phyloP scores from a whole-genome alignment of 2,797 vertebrate genomes.

The Tenualosa thibaudeaui region DNA sequence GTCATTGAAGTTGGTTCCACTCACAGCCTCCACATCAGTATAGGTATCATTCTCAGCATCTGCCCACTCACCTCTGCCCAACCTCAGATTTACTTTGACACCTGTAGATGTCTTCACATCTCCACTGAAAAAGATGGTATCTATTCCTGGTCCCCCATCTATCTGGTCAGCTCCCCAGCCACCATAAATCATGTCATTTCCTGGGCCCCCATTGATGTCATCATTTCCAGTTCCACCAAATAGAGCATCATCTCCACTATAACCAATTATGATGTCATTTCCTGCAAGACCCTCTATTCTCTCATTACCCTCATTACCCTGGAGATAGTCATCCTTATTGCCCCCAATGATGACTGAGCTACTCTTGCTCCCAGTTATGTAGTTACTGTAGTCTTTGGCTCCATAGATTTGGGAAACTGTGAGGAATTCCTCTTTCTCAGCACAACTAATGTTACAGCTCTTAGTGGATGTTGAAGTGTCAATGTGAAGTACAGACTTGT shows the following conservation, averaged over 20 bases:
- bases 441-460: constrained; percentile 41
- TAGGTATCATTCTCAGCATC: constrained; percentile 24
- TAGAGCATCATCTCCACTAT: constrained; percentile 28
- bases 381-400: constrained; percentile 30
- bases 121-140: constrained; percentile 38
- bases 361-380: constrained; percentile 31
- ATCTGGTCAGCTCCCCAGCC: constrained; percentile 32
- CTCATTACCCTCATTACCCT: constrained; percentile 34
- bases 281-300: constrained; percentile 29
- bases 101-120: constrained; percentile 37
- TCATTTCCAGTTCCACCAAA: constrained; percentile 32
- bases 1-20: constrained; percentile 35
- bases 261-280: constrained; percentile 31
- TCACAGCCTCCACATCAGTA: constrained; percentile 29
- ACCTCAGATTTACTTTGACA: constrained; percentile 29
- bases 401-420: constrained; percentile 33
- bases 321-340: constrained; percentile 28
- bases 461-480: constrained; percentile 29
- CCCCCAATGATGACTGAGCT: constrained; percentile 29
- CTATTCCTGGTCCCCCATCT: constrained; percentile 30
- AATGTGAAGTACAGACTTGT: constrained; percentile 35
- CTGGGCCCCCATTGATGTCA: constrained; percentile 22
- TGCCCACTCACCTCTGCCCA: constrained; percentile 30
- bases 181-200: constrained; percentile 6
- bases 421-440: constrained; percentile 3